These are phyloP conservation scores for Sycophaga agraensis DNA, from an alignment of 1,140 invertebrate genomes.

Conservation along the genomic window DNA sequence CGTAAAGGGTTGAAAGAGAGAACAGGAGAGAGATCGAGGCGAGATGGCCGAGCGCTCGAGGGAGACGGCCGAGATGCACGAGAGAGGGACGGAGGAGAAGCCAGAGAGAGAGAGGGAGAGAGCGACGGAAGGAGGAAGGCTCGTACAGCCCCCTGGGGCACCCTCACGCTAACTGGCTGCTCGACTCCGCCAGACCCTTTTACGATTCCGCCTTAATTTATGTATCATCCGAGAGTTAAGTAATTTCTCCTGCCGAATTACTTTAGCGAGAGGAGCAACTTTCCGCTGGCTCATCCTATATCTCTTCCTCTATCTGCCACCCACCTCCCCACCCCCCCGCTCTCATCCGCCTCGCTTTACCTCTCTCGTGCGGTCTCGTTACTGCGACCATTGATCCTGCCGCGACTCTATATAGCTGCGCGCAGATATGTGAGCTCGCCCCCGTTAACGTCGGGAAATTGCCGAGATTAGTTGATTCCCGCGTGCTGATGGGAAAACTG, in stretches of 20 bases:
- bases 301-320: not conserved
- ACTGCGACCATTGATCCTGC: not conserved
- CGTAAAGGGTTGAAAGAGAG: constrained; percentile 54
- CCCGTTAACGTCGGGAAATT: too few species aligned
- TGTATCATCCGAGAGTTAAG: constrained; percentile 62
- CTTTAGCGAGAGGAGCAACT: constrained; percentile 35
- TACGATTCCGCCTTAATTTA: constrained; percentile 60
- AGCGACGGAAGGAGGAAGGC: constrained; percentile 20
- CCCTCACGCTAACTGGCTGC: constrained; percentile 59
- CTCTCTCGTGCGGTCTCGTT: not conserved
- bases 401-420: too few species aligned
- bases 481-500: not conserved
- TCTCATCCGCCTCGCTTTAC: not conserved
- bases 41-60: not conserved
- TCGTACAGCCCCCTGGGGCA: constrained; percentile 58
- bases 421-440: too few species aligned
- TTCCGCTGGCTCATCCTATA: not conserved
- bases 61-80: not conserved
- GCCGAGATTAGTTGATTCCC: constrained; percentile 3
- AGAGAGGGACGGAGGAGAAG: constrained; percentile 7
- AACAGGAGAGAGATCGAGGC: constrained; percentile 7
- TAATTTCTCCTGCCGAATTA: constrained; percentile 59
- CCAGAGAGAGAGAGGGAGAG: constrained; percentile 22
- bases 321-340: not conserved
- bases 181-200: constrained; percentile 55